A percentile compares a stretch with the other conserved stretches of the same genome.
These are phyloP conservation scores for Notodonta ziczac DNA, from an alignment of 2,888 invertebrate genomes.

Conservation along the genomic window DNA sequence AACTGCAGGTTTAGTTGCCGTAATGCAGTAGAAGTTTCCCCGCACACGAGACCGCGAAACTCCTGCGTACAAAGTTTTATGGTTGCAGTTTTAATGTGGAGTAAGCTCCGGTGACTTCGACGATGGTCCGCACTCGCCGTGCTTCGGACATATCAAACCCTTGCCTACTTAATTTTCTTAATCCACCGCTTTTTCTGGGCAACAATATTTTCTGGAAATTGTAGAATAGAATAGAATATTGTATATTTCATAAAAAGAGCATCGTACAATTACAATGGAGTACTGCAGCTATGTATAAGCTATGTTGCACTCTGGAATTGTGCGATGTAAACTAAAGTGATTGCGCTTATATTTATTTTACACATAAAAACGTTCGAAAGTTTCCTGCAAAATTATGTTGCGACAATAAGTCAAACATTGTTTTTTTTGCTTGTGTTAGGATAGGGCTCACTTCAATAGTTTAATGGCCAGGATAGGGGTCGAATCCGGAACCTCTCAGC, in stretches of 20 bases:
- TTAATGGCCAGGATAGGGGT: too few relatives aligned
- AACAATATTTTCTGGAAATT: constrained; percentile 36
- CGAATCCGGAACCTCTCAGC: too few relatives aligned
- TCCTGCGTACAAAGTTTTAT: constrained; percentile 63
- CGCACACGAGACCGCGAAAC: constrained; percentile 66
- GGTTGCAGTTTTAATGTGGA: constrained; percentile 71
- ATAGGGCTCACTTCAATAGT: too few relatives aligned
- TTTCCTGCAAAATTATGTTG: too few relatives aligned
- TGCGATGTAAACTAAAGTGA: background rate
- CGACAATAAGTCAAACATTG: too few relatives aligned
- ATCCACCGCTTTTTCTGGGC: constrained; percentile 23
- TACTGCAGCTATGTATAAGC: too few relatives aligned
- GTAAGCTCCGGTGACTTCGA: constrained; percentile 52
- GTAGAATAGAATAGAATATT: too few relatives aligned
- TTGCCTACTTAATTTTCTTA: constrained; percentile 38
- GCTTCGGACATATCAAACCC: constrained; percentile 45
- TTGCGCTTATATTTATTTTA: background rate
- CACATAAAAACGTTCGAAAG: too few relatives aligned
- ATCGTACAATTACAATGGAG: too few relatives aligned
- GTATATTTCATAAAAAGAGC: too few relatives aligned
- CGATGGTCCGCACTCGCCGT: constrained; percentile 27
- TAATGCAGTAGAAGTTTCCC: constrained; percentile 76
- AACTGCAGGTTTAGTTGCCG: constrained; percentile 78
- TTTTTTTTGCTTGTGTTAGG: too few relatives aligned
- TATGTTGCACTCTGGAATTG: too few relatives aligned